These are phyloP conservation scores for Ligdia adustata DNA, from an alignment of 2,888 invertebrate genomes.

Conservation along the genomic window DNA sequence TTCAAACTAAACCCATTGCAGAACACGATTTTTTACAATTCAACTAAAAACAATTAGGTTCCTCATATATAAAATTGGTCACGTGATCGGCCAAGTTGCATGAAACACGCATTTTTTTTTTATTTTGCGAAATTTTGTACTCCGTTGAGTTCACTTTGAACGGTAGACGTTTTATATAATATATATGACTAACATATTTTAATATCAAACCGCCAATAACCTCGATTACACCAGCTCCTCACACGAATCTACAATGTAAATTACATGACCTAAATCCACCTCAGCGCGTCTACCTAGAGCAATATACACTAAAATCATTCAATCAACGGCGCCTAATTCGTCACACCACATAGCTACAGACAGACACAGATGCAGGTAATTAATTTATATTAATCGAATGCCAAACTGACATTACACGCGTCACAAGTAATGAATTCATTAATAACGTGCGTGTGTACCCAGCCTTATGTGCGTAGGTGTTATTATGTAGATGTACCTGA, in stretches of 20 bases:
- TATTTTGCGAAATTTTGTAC: too few relatives aligned
- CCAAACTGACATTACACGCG: slow-evolving; percentile 45
- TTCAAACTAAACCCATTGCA: too few relatives aligned
- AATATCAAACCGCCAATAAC: neutral
- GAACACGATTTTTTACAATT: too few relatives aligned
- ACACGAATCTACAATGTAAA: neutral
- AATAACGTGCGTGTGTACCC: slow-evolving; percentile 43
- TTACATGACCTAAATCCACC: neutral
- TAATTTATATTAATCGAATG: slow-evolving; percentile 54
- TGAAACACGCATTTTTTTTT: too few relatives aligned
- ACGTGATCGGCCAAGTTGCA: too few relatives aligned
- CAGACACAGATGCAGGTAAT: slow-evolving; percentile 35
- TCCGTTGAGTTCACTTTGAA: too few relatives aligned
- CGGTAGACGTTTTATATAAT: too few relatives aligned
- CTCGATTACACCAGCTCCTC: neutral
- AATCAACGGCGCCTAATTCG: slow-evolving; percentile 34
- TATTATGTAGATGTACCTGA: neutral
- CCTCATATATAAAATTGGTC: too few relatives aligned
- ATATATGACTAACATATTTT: too few relatives aligned
- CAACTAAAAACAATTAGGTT: too few relatives aligned
- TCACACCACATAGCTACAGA: slow-evolving; percentile 31
- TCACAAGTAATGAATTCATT: slow-evolving; percentile 58
- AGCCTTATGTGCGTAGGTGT: neutral
- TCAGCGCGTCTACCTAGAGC: neutral
- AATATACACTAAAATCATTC: slow-evolving; percentile 27